A percentile compares a stretch with the other conserved stretches of the same genome.
phyloP scores from a whole-genome alignment of 2,888 invertebrate species.

The Andrena bicolor region DNA sequence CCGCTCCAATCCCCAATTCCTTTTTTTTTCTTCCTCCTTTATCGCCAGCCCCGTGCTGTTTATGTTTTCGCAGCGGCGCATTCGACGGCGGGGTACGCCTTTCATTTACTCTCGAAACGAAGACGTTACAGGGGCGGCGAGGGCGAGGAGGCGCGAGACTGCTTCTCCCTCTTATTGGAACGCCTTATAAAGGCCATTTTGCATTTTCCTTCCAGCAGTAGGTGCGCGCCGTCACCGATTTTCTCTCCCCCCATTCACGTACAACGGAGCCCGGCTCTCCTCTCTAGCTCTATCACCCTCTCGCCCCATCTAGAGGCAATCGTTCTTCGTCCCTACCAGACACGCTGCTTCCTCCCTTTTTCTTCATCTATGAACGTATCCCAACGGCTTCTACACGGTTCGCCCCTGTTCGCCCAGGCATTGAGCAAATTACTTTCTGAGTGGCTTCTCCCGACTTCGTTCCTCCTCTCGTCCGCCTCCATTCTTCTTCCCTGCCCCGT shows the following conservation, averaged over 20 bases:
- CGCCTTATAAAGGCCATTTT: slow-evolving; percentile 67
- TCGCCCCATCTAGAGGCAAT: slow-evolving; percentile 2
- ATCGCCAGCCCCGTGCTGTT: slow-evolving; percentile 52
- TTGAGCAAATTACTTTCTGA: slow-evolving; percentile 77
- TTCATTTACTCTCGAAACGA: slow-evolving; percentile 72
- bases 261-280: slow-evolving; percentile 1
- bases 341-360: slow-evolving; percentile 28
- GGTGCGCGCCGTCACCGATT: slow-evolving; percentile 42
- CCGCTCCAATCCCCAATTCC: not conserved
- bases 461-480: slow-evolving; percentile 36
- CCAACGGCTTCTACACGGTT: slow-evolving; percentile 56
- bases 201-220: slow-evolving; percentile 55
- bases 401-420: slow-evolving; percentile 64
- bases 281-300: slow-evolving; percentile 2
- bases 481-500: slow-evolving; percentile 48
- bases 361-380: slow-evolving; percentile 58
- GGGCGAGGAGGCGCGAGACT: slow-evolving; percentile 9
- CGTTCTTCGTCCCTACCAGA: slow-evolving; percentile 34
- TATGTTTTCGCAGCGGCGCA: slow-evolving; percentile 65
- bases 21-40: slow-evolving; percentile 50
- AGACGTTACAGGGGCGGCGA: slow-evolving; percentile 56
- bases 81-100: slow-evolving; percentile 49
- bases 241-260: slow-evolving; percentile 45
- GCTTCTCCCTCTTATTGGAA: slow-evolving; percentile 66
- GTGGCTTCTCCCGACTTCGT: slow-evolving; percentile 67